Evolutionary conservation across 2,113 vertebrate species (phyloP).

Genomic region (Peucedramus taeniatus): DNA sequence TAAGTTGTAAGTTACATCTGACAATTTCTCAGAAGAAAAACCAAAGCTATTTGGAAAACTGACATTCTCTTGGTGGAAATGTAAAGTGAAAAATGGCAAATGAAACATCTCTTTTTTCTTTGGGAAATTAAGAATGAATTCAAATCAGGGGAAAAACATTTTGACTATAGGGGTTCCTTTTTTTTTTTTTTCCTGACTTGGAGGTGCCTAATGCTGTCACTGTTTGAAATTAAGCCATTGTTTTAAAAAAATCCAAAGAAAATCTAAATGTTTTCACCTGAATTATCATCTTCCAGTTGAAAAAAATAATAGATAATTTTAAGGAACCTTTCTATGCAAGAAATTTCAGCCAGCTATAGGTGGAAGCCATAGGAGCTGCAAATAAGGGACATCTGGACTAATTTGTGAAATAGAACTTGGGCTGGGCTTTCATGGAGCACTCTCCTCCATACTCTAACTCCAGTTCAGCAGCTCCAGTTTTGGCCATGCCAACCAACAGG

Average conservation of each 20-base stretch:
- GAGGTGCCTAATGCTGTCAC: background rate
- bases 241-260: background rate
- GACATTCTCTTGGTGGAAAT: background rate
- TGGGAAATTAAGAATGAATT: background rate
- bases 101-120: background rate
- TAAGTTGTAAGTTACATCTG: conserved; percentile 25
- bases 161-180: background rate
- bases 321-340: background rate
- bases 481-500: background rate
- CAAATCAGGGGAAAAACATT: background rate
- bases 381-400: background rate
- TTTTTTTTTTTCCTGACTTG: background rate
- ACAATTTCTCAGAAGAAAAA: conserved; percentile 20
- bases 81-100: conserved; percentile 5
- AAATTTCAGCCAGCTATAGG: background rate
- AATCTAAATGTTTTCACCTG: background rate
- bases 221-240: background rate
- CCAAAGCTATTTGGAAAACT: conserved; percentile 18
- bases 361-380: background rate
- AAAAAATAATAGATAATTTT: background rate
- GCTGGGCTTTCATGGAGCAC: background rate
- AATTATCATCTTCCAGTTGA: background rate
- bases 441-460: background rate
- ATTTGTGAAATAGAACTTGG: background rate
- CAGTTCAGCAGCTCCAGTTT: background rate